Conservation (phyloP, 2,888 invertebrate genomes). For the Nomada ferruginata region DNA sequence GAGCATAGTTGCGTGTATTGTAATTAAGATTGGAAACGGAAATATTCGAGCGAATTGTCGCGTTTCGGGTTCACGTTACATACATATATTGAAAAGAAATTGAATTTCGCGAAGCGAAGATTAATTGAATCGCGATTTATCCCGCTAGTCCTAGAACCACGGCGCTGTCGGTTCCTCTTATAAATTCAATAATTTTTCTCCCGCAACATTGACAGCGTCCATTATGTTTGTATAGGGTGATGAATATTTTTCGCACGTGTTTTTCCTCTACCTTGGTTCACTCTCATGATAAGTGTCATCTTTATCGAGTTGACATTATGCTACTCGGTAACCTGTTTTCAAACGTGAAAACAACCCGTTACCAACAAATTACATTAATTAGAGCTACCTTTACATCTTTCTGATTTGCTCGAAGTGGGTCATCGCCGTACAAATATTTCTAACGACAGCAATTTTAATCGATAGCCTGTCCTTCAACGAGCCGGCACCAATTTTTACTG, state of each 20-base stretch:
- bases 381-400: not conserved
- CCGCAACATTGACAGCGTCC: not conserved
- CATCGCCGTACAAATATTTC: not conserved
- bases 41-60: not conserved
- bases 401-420: not conserved
- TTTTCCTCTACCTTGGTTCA: not conserved
- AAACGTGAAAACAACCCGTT: not conserved
- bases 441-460: constrained; percentile 1
- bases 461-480: not conserved
- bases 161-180: not conserved
- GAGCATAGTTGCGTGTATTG: not conserved
- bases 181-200: not conserved
- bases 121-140: not conserved
- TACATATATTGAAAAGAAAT: not conserved
- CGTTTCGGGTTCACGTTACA: not conserved
- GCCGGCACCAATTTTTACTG: too few relatives aligned
- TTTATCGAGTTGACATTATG: not conserved
- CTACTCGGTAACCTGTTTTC: not conserved
- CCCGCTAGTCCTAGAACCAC: not conserved
- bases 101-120: not conserved
- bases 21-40: not conserved
- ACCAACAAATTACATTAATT: not conserved
- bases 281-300: not conserved
- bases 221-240: not conserved
- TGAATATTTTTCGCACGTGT: not conserved